Percentiles rank a stretch among this genome's conserved stretches.
phyloP scores from a whole-genome alignment of 2,797 vertebrate genomes.

The Margarornis squamiger region DNA sequence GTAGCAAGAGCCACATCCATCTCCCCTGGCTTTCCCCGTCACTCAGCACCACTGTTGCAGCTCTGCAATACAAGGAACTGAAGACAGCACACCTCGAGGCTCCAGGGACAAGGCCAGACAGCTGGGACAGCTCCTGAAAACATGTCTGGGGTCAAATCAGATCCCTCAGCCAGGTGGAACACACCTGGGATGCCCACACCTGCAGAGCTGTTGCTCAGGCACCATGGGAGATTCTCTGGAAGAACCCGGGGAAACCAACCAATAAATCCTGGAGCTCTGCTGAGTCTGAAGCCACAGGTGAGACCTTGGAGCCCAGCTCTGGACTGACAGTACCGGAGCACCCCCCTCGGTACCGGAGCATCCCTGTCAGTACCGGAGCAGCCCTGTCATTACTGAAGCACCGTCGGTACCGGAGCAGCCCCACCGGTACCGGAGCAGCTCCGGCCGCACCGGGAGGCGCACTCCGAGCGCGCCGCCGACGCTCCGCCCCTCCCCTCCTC shows the following conservation, averaged over 20 bases:
- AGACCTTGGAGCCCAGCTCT: not conserved
- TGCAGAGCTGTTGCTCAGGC: not conserved
- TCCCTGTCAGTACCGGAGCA: no score
- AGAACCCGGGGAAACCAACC: not conserved
- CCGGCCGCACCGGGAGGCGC: no score
- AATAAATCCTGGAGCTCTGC: not conserved
- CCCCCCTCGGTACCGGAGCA: no score
- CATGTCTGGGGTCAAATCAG: accelerated
- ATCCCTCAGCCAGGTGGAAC: not conserved
- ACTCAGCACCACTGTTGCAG: not conserved
- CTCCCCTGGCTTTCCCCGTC: not conserved
- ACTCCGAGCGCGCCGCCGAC: no score
- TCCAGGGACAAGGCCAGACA: accelerated
- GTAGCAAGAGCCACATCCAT: not conserved
- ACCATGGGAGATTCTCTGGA: not conserved
- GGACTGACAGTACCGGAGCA: no score
- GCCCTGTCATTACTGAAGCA: no score
- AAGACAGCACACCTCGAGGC: not conserved
- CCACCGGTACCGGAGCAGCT: no score
- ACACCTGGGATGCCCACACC: not conserved
- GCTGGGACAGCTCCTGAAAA: not conserved
- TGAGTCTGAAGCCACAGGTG: not conserved
- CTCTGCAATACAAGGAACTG: not conserved
- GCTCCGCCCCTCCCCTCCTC: not conserved
- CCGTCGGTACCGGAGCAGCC: no score